Evolutionary conservation across 2,888 invertebrate genomes (phyloP), one percentile per base, ranked within the genome.

Genomic region (Hirtodrosophila duncani): DNA sequence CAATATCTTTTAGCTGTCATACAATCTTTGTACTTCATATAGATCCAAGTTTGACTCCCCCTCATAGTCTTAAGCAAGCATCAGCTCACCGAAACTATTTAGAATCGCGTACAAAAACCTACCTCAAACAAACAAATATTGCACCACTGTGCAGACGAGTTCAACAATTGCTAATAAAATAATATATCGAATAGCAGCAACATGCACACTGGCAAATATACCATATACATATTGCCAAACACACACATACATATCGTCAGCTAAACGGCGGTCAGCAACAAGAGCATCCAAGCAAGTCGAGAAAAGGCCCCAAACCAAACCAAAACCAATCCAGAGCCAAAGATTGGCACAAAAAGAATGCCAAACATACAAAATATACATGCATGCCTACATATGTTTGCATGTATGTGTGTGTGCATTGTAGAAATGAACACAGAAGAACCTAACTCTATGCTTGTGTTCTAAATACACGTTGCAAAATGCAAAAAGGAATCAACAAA

Each of bases 261-360:
- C 44, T 42, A 39, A 23, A 24, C 56, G 45, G 36, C 67, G 70
- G 61, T 64, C 60, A 66, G 63, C 58, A 33, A 34, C 45, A 53
- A 58, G 51, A 62, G 81, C 77, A 80, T 68, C 68, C 77, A 63
- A 77, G 60, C 74, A 77, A 79, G 61, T 60, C 75, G 58, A 56
- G 33, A 51, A 37, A 50, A 39, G 43, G 21, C 48, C 53, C 50
- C 60, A 79, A 58, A 55, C 65, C 23, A 34, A 24, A 18, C 17
- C 18, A 16, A 33, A 33, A 33, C 21, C 23, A 51, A 50, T 49
- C 14, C 36, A 39, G 17, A 45, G 14, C 31, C 45, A 43, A 56
- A 61, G 49, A 56, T 41, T 64, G 64, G 39, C 50, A 48, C 49
- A 66, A 63, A 67, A 67, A 61, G 59, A 69, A 64, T 63, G 56